Base-by-base conservation (phyloP, 2,888 invertebrate genomes). In the Drosophila peninsularis region DNA sequence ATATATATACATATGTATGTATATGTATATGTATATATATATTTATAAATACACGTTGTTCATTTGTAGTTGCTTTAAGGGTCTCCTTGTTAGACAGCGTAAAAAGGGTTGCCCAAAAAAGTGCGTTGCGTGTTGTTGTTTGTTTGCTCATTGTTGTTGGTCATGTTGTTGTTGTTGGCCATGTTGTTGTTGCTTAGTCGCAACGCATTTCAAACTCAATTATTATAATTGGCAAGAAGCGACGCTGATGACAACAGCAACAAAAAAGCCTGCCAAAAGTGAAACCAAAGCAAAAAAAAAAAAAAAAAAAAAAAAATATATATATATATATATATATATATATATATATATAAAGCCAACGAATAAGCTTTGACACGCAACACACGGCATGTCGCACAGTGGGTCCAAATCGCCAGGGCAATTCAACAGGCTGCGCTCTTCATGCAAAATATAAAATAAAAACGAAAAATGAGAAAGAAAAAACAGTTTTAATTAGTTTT, bases 171-270 rank as follows among this genome's bases (percentile, higher is more conserved):
- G 36, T 71, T 56, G 53, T 66, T 62, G 49, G 64, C 60, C 80
- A 78, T 55, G 52, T 65, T 62, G 47, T 74, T 62, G 85, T 81
- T 88, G 86, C 76, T 78, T 71, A 75, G 88, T 71, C 81, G 86
- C 80, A 82, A 85, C 79, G 88, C 88, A 82, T 82, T 82, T 82
- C 82, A 82, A 88, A 82, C 82, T 82, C 88, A 88, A 82, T 82
- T 82, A 82, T 82, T 83, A 86, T 88, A 82, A 82, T 88, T 82
- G 86, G 80, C 87, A 82, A 86, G 68, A 79, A 88, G 71, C 68
- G 53, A 74, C 68, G 68, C 50, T 69, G 65, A 63, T 47, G 65
- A 57, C 65, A 61, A 60, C 45, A 62, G 24, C 50, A 55, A 53
- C 39, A 61, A 37, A 54, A 45, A 57, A 41, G 45, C 21, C 49